A percentile compares a stretch with the other conserved stretches of the same genome.
phyloP scores from a whole-genome alignment of 2,888 invertebrate genomes.

The Acrocyrtus sp. region DNA sequence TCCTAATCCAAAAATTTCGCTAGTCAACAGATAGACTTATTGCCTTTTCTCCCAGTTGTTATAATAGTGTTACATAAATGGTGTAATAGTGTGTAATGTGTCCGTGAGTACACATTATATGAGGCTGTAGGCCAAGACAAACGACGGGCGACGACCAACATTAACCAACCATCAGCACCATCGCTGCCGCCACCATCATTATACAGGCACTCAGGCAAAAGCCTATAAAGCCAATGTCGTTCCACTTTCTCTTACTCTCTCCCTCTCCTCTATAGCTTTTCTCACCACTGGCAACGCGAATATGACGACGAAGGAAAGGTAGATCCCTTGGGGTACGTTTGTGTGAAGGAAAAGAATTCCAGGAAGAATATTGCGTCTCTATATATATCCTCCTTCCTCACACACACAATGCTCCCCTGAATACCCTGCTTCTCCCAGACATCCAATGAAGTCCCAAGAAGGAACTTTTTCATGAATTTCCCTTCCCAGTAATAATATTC shows the following conservation, averaged over 20 bases:
- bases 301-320: conserved; percentile 31
- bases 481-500: background rate
- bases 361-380: conserved; percentile 12
- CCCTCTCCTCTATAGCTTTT: too few species aligned
- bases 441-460: conserved; percentile 5
- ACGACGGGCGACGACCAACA: conserved; percentile 15
- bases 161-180: conserved; percentile 18
- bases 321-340: conserved; percentile 33
- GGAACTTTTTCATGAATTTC: background rate
- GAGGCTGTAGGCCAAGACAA: background rate
- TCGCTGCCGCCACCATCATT: background rate
- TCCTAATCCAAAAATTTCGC: conserved; percentile 16
- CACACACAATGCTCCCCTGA: background rate
- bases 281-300: too few species aligned
- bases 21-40: conserved; percentile 20
- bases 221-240: background rate
- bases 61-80: conserved; percentile 19
- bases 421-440: background rate
- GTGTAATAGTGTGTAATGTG: conserved; percentile 43
- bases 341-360: conserved; percentile 19
- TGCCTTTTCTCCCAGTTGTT: conserved; percentile 15
- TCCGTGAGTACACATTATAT: conserved; percentile 23
- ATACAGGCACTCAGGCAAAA: background rate
- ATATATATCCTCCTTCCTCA: background rate
- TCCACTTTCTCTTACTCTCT: conserved; percentile 12